A percentile compares a stretch with the other conserved stretches of the same genome.
These are phyloP conservation scores for Arrhamphus sclerolepis DNA, from an alignment of 2,797 vertebrate genomes.

Conservation along the genomic window DNA sequence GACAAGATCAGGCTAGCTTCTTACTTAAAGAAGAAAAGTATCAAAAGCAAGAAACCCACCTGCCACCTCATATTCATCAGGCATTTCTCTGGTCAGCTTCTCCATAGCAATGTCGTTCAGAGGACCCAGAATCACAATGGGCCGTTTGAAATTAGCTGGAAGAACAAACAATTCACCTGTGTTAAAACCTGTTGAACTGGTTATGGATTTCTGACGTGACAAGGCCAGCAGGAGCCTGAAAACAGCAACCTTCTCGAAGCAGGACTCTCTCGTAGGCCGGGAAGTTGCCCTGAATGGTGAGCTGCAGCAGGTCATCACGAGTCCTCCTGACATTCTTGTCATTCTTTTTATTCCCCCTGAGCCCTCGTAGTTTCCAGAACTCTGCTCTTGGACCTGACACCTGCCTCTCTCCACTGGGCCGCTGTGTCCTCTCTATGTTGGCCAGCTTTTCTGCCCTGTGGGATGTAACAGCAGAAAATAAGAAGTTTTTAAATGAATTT, in stretches of 20 bases:
- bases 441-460: constrained; percentile 91
- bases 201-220: background rate
- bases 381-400: constrained; percentile 86
- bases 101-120: constrained; percentile 94
- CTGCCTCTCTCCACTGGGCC: constrained; percentile 72
- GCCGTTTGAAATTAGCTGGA: constrained; percentile 93
- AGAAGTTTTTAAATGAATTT: fast-evolving
- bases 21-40: fast-evolving
- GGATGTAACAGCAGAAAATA: background rate
- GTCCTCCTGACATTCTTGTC: constrained; percentile 84
- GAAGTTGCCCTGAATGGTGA: constrained; percentile 94
- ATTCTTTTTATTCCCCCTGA: constrained; percentile 91
- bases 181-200: constrained; percentile 8
- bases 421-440: constrained; percentile 83
- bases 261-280: constrained; percentile 93
- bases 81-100: constrained; percentile 87
- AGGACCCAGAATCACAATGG: constrained; percentile 94
- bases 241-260: constrained; percentile 88
- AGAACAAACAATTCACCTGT: constrained; percentile 10
- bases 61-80: constrained; percentile 89
- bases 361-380: constrained; percentile 96
- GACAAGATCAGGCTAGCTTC: too few species aligned
- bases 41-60: constrained; percentile 74
- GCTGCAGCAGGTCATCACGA: constrained; percentile 90
- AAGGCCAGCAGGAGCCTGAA: too few species aligned